Percentiles rank a stretch among this genome's conserved stretches.
These are phyloP conservation scores for Laothoe populi DNA, from an alignment of 2,888 invertebrate species.

Conservation along the genomic window DNA sequence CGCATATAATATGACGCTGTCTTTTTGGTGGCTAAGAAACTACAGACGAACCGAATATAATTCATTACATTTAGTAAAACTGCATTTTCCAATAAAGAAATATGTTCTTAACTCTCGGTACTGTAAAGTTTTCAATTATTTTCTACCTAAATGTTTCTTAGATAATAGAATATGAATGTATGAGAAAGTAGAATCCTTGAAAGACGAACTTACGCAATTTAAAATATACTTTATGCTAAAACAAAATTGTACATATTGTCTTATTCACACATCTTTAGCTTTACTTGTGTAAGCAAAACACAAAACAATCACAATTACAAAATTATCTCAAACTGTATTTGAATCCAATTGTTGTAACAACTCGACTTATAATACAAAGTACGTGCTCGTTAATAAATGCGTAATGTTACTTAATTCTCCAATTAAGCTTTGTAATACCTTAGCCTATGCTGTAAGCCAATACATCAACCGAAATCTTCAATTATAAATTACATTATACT, in stretches of 20 bases:
- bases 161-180: background rate
- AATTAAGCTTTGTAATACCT: conserved; percentile 12
- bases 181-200: conserved; percentile 10
- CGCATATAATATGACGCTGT: no score
- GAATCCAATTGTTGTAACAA: conserved; percentile 6
- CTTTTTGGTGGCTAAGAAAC: no score
- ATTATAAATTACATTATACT: conserved; percentile 40
- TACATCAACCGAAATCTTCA: conserved; percentile 29
- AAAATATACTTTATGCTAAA: background rate
- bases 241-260: conserved; percentile 3
- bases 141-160: background rate
- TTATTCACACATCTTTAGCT: conserved; percentile 1
- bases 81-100: background rate
- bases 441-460: conserved; percentile 1
- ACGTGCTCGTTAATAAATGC: background rate
- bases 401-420: background rate
- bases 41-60: background rate
- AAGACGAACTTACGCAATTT: conserved; percentile 3
- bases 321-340: conserved; percentile 11
- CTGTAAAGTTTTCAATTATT: no score
- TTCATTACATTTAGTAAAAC: background rate
- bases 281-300: background rate
- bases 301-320: conserved; percentile 10
- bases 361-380: background rate
- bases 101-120: no score